phyloP scores from a whole-genome alignment of 2,113 vertebrate species.

The Pelobates fuscus region DNA sequence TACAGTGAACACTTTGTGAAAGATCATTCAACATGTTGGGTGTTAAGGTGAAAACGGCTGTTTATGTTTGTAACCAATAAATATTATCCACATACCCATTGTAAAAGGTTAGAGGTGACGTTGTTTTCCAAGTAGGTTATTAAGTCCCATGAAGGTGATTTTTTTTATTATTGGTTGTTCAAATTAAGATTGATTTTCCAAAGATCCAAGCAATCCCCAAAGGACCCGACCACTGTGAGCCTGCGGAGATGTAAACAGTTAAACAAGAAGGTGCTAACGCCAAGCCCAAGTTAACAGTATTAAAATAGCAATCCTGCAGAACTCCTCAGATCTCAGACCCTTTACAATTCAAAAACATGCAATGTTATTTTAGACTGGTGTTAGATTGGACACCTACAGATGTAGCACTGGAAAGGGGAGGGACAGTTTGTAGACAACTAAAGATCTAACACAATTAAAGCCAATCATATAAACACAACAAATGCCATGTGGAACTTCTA shows the following conservation, averaged over 20 bases:
- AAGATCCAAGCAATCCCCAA: slow-evolving; percentile 55
- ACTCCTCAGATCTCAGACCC: slow-evolving; percentile 6
- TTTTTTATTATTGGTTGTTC: slow-evolving; percentile 65
- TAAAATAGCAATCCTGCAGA: slow-evolving; percentile 57
- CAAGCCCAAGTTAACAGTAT: slow-evolving; percentile 62
- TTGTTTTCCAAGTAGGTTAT: slow-evolving; percentile 53
- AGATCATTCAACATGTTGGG: too few relatives aligned
- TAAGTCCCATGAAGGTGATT: slow-evolving; percentile 57
- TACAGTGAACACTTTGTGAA: too few relatives aligned
- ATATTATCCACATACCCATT: slow-evolving; percentile 24
- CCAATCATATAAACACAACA: slow-evolving; percentile 22
- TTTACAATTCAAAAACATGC: slow-evolving; percentile 34
- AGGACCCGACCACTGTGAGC: slow-evolving; percentile 57
- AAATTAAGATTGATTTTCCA: slow-evolving; percentile 72
- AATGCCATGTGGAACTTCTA: neutral
- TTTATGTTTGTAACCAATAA: slow-evolving; percentile 32
- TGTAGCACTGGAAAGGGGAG: neutral
- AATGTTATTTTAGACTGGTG: slow-evolving; percentile 43
- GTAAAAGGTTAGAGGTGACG: slow-evolving; percentile 56
- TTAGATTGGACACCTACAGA: neutral
- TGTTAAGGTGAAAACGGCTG: slow-evolving; percentile 13
- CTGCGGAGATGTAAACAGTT: slow-evolving; percentile 58
- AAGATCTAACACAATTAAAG: slow-evolving; percentile 7
- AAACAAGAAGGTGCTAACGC: slow-evolving; percentile 69
- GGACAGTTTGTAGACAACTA: neutral